Percentiles rank a stretch among this genome's conserved stretches.
phyloP scores from a whole-genome alignment of 2,888 invertebrate genomes.

The Ornithoptera priamus region DNA sequence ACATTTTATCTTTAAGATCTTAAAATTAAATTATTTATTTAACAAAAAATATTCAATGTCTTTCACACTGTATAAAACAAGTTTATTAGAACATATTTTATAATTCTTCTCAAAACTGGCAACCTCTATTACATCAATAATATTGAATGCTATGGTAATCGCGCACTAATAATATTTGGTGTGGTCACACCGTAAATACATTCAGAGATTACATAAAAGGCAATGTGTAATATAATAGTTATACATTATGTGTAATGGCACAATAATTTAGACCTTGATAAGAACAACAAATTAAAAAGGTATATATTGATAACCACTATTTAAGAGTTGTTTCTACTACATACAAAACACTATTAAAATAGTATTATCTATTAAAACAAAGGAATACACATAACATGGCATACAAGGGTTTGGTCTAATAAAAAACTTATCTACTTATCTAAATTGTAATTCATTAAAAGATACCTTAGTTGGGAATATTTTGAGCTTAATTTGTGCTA shows the following conservation, averaged over 20 bases:
- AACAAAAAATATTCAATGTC: neutral
- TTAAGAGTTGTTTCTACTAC: slow-evolving; percentile 39
- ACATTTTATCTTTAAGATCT: neutral
- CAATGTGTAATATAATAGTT: slow-evolving; percentile 30
- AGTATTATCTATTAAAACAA: slow-evolving; percentile 29
- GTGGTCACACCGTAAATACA: slow-evolving; percentile 2
- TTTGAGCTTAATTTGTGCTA: slow-evolving; percentile 55
- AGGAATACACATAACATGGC: slow-evolving; percentile 66
- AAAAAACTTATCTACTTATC: slow-evolving; percentile 38
- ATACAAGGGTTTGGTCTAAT: slow-evolving; percentile 67
- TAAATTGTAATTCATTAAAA: slow-evolving; percentile 36
- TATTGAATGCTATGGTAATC: neutral
- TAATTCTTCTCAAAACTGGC: neutral
- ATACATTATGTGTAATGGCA: slow-evolving; percentile 59
- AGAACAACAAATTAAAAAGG: slow-evolving; percentile 38
- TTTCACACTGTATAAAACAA: neutral
- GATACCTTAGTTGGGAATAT: slow-evolving; percentile 40
- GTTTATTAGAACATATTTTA: neutral
- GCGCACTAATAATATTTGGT: neutral
- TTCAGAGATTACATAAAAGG: slow-evolving; percentile 16
- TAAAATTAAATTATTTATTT: neutral
- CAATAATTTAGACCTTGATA: slow-evolving; percentile 54
- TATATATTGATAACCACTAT: slow-evolving; percentile 33
- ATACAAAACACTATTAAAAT: slow-evolving; percentile 39
- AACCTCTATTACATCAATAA: neutral